Conservation (phyloP, 2,888 invertebrate species). For the Limnephilus lunatus region DNA sequence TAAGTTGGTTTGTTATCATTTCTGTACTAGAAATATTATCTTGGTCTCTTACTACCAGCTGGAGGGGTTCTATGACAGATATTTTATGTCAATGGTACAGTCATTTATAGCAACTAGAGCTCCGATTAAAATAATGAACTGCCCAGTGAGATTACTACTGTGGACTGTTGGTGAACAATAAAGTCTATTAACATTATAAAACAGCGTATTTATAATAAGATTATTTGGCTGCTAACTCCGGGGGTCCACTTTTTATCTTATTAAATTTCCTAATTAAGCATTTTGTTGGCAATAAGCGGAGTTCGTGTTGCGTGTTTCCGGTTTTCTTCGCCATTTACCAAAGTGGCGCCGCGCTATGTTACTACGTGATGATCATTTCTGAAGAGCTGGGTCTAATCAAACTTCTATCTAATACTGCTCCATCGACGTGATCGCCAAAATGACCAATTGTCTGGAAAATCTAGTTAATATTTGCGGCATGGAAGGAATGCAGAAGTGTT, state of each 20-base stretch:
- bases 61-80: neutral
- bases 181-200: neutral
- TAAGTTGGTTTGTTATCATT: neutral
- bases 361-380: slow-evolving; percentile 49
- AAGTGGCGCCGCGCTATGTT: slow-evolving; percentile 44
- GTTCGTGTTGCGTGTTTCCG: slow-evolving; percentile 47
- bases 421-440: slow-evolving; percentile 36
- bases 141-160: neutral
- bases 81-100: neutral
- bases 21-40: neutral
- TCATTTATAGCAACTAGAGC: neutral
- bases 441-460: slow-evolving; percentile 38
- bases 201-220: slow-evolving; percentile 12
- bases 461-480: slow-evolving; percentile 13
- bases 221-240: slow-evolving; percentile 20
- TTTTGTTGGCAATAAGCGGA: slow-evolving; percentile 47
- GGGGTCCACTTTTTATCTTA: slow-evolving; percentile 28
- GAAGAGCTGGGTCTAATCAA: slow-evolving; percentile 33
- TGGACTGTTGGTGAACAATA: neutral
- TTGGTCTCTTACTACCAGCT: neutral
- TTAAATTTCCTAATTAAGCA: slow-evolving; percentile 46
- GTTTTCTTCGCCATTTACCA: slow-evolving; percentile 38
- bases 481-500: slow-evolving; percentile 2
- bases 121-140: slow-evolving; percentile 24
- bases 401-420: slow-evolving; percentile 29